Conservation (phyloP, 1,140 invertebrate genomes). For the Pararge aegeria region DNA sequence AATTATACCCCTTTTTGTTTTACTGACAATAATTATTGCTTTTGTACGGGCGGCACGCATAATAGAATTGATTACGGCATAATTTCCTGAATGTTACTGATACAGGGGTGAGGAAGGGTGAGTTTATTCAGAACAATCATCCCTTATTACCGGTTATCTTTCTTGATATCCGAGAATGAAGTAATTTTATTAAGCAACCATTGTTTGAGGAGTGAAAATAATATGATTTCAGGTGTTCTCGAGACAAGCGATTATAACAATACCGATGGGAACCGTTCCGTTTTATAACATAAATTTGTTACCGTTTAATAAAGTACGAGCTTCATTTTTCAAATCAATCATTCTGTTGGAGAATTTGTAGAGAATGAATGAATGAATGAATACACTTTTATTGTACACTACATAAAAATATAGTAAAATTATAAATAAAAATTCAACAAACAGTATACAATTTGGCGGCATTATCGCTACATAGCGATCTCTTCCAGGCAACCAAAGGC, state of each 20-base stretch:
- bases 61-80: not conserved
- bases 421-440: too few species aligned
- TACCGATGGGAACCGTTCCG: not conserved
- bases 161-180: not conserved
- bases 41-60: not conserved
- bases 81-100: not conserved
- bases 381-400: too few species aligned
- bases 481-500: too few species aligned
- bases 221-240: not conserved
- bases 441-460: too few species aligned
- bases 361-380: too few species aligned
- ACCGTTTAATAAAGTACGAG: too few species aligned
- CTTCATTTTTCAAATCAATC: too few species aligned
- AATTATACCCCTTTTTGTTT: not conserved
- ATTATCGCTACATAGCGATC: too few species aligned
- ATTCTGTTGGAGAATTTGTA: too few species aligned
- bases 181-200: not conserved
- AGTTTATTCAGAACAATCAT: constrained; percentile 1
- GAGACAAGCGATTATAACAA: not conserved
- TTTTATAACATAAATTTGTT: too few species aligned
- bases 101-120: not conserved
- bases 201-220: not conserved
- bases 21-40: not conserved
- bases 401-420: too few species aligned
- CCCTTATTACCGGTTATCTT: constrained; percentile 3